phyloP scores from a whole-genome alignment of 2,888 invertebrate genomes.

The Hemithea aestivaria region DNA sequence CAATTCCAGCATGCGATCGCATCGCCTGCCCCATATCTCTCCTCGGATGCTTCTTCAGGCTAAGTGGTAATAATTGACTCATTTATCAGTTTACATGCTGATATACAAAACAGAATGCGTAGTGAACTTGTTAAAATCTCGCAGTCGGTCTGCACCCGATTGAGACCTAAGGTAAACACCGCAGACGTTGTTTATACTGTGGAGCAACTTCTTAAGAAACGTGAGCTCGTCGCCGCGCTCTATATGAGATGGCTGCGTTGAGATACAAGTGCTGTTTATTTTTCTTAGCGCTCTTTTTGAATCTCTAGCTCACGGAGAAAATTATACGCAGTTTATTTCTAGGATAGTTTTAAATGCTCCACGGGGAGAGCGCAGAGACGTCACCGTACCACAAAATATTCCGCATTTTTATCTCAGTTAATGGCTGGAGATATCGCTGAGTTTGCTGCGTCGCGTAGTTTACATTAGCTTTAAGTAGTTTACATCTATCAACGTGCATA shows the following conservation, averaged over 20 bases:
- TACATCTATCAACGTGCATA: slow-evolving; percentile 9
- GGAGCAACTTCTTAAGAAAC: slow-evolving; percentile 61
- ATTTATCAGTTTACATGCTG: slow-evolving; percentile 24
- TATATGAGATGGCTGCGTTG: slow-evolving; percentile 68
- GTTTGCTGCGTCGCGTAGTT: slow-evolving; percentile 8
- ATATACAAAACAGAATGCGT: slow-evolving; percentile 21
- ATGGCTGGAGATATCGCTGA: slow-evolving; percentile 13
- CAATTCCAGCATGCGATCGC: slow-evolving; percentile 23
- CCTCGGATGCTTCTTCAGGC: slow-evolving; percentile 17
- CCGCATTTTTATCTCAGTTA: slow-evolving; percentile 25
- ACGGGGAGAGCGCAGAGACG: slow-evolving; percentile 25
- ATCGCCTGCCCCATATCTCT: slow-evolving; percentile 27
- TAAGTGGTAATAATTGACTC: slow-evolving; percentile 33
- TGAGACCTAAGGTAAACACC: slow-evolving; percentile 55
- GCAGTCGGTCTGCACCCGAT: slow-evolving; percentile 36
- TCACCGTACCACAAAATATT: slow-evolving; percentile 26
- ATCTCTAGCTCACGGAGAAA: slow-evolving; percentile 49
- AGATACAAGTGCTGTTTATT: slow-evolving; percentile 70
- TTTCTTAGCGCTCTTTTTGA: slow-evolving; percentile 60
- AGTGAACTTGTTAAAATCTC: slow-evolving; percentile 45
- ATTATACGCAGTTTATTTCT: slow-evolving; percentile 58
- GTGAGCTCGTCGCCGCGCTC: slow-evolving; percentile 50
- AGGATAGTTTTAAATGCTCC: slow-evolving; percentile 49
- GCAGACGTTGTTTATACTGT: slow-evolving; percentile 58
- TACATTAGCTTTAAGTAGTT: slow-evolving; percentile 12